These are phyloP conservation scores for Anthoscopus minutus DNA, from an alignment of 2,113 vertebrate genomes.

Conservation along the genomic window DNA sequence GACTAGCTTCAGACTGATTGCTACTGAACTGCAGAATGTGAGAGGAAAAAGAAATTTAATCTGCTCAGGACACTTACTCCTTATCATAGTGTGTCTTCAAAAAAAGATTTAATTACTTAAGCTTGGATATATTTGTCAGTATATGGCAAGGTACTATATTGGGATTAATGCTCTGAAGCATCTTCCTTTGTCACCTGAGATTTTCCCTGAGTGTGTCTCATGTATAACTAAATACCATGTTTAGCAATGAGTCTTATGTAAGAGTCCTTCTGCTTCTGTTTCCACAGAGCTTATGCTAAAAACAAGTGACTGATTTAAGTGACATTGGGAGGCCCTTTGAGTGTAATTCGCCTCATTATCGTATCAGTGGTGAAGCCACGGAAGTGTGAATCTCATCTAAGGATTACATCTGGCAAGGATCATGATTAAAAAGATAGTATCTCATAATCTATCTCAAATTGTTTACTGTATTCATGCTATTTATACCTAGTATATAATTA, in stretches of 20 bases:
- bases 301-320: constrained; percentile 24
- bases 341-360: constrained; percentile 25
- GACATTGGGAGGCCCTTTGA: constrained; percentile 8
- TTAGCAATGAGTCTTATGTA: constrained; percentile 30
- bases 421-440: background rate
- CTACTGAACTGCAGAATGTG: background rate
- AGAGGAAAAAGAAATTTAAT: constrained; percentile 53
- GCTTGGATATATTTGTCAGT: constrained; percentile 64
- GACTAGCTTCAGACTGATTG: background rate
- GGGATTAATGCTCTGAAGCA: constrained; percentile 64
- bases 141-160: constrained; percentile 65
- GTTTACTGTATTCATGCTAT: background rate
- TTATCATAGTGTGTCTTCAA: constrained; percentile 58
- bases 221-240: constrained; percentile 32
- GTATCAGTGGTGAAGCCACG: background rate
- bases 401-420: background rate
- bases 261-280: constrained; percentile 1
- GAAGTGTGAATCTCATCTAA: background rate
- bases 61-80: constrained; percentile 54
- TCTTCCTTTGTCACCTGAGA: constrained; percentile 64
- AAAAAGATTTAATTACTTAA: constrained; percentile 72
- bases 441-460: background rate
- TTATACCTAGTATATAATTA: background rate
- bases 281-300: constrained; percentile 28
- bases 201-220: constrained; percentile 55